These are phyloP conservation scores for Acronicta psi DNA, from an alignment of 2,888 invertebrate species.

Conservation along the genomic window DNA sequence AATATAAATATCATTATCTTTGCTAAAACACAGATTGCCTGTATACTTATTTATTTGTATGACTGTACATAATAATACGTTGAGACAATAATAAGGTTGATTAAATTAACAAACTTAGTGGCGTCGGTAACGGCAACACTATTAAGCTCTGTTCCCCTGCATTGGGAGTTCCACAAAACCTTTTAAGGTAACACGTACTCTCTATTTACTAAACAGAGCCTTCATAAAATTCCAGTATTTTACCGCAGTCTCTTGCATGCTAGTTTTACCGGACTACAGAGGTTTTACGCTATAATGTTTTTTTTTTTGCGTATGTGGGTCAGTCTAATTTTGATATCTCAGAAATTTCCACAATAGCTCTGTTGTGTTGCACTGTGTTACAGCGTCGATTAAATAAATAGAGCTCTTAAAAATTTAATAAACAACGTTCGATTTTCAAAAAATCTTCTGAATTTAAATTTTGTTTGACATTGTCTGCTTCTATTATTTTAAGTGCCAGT, in stretches of 20 bases:
- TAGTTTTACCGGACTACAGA: constrained; percentile 6
- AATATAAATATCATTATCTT: no score
- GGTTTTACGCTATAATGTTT: background rate
- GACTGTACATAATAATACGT: background rate
- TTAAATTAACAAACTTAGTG: constrained; percentile 9
- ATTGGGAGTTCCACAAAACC: constrained; percentile 13
- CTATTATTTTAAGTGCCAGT: no score
- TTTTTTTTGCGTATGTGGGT: no score
- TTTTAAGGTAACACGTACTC: constrained; percentile 36
- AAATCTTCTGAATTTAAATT: no score
- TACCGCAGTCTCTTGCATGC: background rate
- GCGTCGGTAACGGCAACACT: background rate
- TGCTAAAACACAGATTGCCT: no score
- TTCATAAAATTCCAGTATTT: constrained; percentile 24
- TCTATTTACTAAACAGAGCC: constrained; percentile 21
- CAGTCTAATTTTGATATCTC: background rate
- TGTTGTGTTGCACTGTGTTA: no score
- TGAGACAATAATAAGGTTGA: background rate
- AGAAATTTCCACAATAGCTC: background rate
- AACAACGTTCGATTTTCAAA: no score
- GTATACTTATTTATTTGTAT: no score
- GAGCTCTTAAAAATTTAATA: no score
- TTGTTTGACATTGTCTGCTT: no score
- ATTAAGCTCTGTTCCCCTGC: background rate
- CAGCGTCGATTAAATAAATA: no score